Conservation (phyloP, 2,888 invertebrate species). For the Brachypterus glaber region DNA sequence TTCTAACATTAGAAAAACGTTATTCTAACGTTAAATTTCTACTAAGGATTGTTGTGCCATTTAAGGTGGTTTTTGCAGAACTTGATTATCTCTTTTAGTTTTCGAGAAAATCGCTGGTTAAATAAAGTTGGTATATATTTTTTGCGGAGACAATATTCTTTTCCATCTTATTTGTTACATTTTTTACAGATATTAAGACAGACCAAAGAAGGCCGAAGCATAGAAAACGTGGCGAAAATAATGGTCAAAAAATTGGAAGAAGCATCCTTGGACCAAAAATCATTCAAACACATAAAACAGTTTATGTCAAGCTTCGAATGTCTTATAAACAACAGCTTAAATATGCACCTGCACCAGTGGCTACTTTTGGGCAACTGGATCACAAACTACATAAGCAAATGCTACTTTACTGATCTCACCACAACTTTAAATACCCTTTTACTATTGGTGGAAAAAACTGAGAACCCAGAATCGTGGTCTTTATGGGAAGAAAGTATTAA, state of each 20-base stretch:
- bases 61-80: too few relatives aligned
- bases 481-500: conserved; percentile 31
- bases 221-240: conserved; percentile 25
- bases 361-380: conserved; percentile 34
- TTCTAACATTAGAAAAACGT: too few relatives aligned
- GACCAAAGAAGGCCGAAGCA: conserved; percentile 24
- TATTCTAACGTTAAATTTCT: too few relatives aligned
- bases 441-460: conserved; percentile 25
- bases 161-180: neutral
- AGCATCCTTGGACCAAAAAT: conserved; percentile 26
- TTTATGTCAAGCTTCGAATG: neutral
- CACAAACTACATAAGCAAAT: conserved; percentile 29
- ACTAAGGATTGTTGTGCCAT: too few relatives aligned
- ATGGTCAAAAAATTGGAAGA: conserved; percentile 27
- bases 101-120: too few relatives aligned
- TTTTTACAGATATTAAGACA: conserved; percentile 29
- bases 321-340: conserved; percentile 27
- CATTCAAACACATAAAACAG: conserved; percentile 28
- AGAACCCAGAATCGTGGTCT: conserved; percentile 25
- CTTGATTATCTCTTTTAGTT: too few relatives aligned
- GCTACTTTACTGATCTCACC: conserved; percentile 31
- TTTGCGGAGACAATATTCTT: neutral
- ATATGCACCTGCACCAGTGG: conserved; percentile 31
- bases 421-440: conserved; percentile 28
- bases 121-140: too few relatives aligned